A percentile compares a stretch with the other conserved stretches of the same genome.
Conservation (phyloP, 2,797 vertebrate genomes). For the Alcedo atthis region DNA sequence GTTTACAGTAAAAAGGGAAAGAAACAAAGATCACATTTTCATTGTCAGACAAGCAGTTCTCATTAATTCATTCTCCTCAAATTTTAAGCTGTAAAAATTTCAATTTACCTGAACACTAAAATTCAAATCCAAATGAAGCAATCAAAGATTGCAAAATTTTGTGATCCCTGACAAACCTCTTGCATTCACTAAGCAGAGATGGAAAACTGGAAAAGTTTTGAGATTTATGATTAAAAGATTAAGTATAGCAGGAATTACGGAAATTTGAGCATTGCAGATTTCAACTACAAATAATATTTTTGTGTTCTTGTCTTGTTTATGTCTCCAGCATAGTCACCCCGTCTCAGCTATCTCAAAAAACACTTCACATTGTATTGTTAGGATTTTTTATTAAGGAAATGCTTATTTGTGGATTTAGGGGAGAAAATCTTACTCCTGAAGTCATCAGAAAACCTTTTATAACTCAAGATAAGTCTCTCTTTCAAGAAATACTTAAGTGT, state of each 20-base stretch:
- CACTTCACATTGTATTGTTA: accelerated
- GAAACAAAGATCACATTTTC: background rate
- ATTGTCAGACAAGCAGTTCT: background rate
- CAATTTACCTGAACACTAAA: background rate
- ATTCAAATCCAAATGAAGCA: background rate
- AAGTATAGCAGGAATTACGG: background rate
- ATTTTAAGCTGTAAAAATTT: background rate
- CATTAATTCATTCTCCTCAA: background rate
- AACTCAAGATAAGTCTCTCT: background rate
- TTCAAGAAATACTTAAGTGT: background rate
- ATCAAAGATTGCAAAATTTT: background rate
- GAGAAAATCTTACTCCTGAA: background rate
- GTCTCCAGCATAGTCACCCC: background rate
- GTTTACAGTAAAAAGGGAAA: background rate
- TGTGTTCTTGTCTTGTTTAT: background rate
- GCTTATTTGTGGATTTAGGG: background rate
- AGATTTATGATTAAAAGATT: background rate
- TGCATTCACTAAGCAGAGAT: background rate
- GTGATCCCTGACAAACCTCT: background rate
- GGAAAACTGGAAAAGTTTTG: background rate
- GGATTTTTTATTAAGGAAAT: background rate
- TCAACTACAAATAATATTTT: background rate
- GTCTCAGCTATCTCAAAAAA: background rate
- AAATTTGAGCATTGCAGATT: background rate
- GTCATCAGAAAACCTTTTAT: background rate